Evolutionary conservation across 1,140 invertebrate genomes (phyloP).

Genomic region (Aphelenchoides besseyi): DNA sequence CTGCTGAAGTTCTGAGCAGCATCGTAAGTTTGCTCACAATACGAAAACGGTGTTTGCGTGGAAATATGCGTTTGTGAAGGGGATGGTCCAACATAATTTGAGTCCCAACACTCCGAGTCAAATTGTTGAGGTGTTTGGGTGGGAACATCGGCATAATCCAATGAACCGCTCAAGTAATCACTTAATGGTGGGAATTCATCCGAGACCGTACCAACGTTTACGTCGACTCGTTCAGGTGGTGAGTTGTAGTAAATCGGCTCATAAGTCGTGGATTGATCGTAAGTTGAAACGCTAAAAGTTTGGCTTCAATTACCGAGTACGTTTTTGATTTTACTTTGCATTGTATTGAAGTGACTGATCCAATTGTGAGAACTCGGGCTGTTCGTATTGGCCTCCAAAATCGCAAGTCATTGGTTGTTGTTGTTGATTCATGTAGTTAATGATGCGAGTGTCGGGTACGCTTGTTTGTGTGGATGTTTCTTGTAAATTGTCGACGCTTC

Average conservation of each 20-base stretch:
- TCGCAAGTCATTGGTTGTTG: not conserved
- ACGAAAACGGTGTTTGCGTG: conserved; percentile 1
- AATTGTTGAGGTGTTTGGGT: conserved; percentile 3
- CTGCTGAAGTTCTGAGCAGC: no score
- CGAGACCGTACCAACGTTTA: not conserved
- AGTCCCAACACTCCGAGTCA: not conserved
- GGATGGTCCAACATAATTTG: not conserved
- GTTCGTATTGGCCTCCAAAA: not conserved
- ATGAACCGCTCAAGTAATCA: not conserved
- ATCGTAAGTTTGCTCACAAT: not conserved
- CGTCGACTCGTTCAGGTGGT: not conserved
- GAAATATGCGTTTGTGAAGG: not conserved
- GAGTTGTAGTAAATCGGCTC: not conserved
- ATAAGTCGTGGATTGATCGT: not conserved
- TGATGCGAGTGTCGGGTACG: not conserved
- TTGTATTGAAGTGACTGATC: not conserved
- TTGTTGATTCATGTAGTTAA: not conserved
- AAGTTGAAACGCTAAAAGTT: not conserved
- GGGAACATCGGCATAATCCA: not conserved
- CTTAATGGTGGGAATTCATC: not conserved
- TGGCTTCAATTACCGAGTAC: no score
- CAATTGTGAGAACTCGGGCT: not conserved
- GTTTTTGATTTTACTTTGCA: not conserved
- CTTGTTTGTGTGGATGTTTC: not conserved
- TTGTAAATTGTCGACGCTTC: not conserved